phyloP scores from a whole-genome alignment of 2,113 vertebrate genomes.

The Heterochromis multidens region DNA sequence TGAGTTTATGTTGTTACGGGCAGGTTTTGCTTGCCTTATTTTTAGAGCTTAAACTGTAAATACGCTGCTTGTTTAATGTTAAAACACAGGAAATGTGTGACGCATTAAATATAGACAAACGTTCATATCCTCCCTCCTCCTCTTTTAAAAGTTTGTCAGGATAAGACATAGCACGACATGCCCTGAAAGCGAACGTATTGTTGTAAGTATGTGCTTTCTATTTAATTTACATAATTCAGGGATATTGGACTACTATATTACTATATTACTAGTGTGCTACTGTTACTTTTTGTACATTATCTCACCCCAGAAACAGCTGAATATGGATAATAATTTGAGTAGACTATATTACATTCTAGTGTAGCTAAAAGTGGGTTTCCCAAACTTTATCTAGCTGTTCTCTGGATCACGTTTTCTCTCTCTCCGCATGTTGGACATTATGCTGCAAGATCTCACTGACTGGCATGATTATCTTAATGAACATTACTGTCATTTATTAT shows the following conservation, averaged over 20 bases:
- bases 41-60: conserved; percentile 54
- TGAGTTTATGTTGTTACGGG: neutral
- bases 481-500: neutral
- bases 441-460: neutral
- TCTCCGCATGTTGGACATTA: neutral
- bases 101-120: neutral
- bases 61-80: conserved; percentile 55
- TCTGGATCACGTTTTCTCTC: neutral
- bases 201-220: neutral
- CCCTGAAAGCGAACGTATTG: neutral
- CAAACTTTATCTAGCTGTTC: neutral
- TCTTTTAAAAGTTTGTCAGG: neutral
- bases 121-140: neutral
- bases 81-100: conserved; percentile 44
- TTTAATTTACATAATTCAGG: neutral
- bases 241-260: neutral
- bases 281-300: neutral
- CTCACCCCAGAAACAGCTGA: neutral
- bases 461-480: neutral
- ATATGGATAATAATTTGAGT: neutral
- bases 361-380: neutral
- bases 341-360: neutral
- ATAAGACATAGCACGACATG: neutral
- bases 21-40: conserved; percentile 8
- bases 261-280: neutral